These are phyloP conservation scores for Catharus ustulatus DNA, from an alignment of 2,797 vertebrate species.

Conservation along the genomic window DNA sequence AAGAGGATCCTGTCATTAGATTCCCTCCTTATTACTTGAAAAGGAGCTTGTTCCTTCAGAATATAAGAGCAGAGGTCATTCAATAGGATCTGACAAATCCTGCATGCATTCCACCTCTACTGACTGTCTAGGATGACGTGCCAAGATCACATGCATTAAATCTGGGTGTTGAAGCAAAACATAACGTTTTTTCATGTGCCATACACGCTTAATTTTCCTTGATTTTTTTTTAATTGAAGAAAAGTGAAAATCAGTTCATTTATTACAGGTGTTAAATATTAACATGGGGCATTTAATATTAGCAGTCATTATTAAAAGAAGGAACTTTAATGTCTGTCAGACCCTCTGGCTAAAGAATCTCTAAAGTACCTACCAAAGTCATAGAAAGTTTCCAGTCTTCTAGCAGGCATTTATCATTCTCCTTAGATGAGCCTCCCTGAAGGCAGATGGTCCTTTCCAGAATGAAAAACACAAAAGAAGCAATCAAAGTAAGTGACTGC, in stretches of 20 bases:
- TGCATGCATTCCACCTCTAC: not conserved
- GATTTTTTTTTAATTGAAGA: not conserved
- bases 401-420: not conserved
- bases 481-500: not conserved
- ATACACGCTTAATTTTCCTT: rapidly evolving
- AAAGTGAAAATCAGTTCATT: not conserved
- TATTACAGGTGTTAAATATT: not conserved
- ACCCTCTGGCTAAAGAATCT: not conserved
- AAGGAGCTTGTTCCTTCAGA: not conserved
- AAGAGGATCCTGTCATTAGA: not conserved
- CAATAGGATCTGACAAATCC: not conserved
- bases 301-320: not conserved
- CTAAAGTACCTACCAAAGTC: not conserved
- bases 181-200: not conserved
- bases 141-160: not conserved
- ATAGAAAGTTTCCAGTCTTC: not conserved
- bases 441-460: conserved; percentile 4
- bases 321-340: not conserved
- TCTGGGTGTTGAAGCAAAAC: not conserved
- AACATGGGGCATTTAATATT: not conserved
- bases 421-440: not conserved
- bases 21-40: not conserved
- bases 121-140: not conserved
- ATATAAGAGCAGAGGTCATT: not conserved
- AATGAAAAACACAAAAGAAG: not conserved